A percentile compares a stretch with the other conserved stretches of the same genome.
These are phyloP conservation scores for Eudasyphora cyanicolor DNA, from an alignment of 2,888 invertebrate species.

Conservation along the genomic window DNA sequence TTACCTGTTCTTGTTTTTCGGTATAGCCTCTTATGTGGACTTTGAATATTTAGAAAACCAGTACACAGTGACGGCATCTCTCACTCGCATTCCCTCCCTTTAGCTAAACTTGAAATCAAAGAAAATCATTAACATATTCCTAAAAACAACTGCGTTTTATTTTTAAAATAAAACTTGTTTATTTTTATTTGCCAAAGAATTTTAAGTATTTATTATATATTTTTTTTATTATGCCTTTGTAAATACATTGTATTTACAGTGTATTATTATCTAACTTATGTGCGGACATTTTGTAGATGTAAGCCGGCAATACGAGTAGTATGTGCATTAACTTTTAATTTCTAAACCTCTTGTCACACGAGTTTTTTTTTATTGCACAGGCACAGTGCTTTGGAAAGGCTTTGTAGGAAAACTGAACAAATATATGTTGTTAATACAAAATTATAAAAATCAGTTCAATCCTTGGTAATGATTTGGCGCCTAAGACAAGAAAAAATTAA, in stretches of 20 bases:
- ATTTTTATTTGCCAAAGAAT: slow-evolving; percentile 44
- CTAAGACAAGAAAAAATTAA: too few species aligned
- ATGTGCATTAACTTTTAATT: slow-evolving; percentile 13
- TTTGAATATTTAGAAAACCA: too few species aligned
- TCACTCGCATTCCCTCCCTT: too few species aligned
- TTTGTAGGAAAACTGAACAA: too few species aligned
- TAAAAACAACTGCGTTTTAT: background rate
- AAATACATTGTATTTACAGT: slow-evolving; percentile 24
- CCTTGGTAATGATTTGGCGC: too few species aligned
- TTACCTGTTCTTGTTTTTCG: too few species aligned
- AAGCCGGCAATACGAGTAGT: background rate
- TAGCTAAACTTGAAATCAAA: slow-evolving; percentile 32
- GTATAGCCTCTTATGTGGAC: too few species aligned
- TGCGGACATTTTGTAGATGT: background rate
- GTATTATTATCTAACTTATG: slow-evolving; percentile 52
- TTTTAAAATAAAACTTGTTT: slow-evolving; percentile 42
- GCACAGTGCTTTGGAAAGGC: background rate
- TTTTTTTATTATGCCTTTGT: background rate
- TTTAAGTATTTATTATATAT: background rate
- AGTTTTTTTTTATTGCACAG: background rate
- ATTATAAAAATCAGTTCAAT: too few species aligned
- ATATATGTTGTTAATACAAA: too few species aligned
- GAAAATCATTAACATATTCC: background rate
- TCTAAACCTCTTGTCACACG: background rate
- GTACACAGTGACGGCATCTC: too few species aligned